These are phyloP conservation scores for Taurulus bubalis DNA, from an alignment of 2,113 vertebrate species.

Conservation along the genomic window DNA sequence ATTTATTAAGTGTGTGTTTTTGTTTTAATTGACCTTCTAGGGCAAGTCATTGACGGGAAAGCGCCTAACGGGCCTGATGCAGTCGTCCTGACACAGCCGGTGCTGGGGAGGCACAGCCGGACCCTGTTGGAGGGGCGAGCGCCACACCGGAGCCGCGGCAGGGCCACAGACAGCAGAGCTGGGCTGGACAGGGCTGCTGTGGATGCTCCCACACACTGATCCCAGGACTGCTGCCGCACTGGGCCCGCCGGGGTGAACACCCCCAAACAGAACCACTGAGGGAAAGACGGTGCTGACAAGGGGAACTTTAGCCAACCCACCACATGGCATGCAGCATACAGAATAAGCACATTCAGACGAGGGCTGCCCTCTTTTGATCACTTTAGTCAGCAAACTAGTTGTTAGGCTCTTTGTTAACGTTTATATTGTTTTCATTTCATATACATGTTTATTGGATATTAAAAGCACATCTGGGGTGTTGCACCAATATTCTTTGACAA, in stretches of 20 bases:
- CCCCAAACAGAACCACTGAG: constrained; percentile 31
- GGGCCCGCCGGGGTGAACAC: constrained; percentile 19
- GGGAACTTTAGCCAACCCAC: constrained; percentile 50
- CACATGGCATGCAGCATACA: constrained; percentile 63
- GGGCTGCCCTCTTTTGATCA: constrained; percentile 49
- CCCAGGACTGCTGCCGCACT: constrained; percentile 48
- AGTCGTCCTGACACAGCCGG: constrained; percentile 91
- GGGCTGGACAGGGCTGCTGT: constrained; percentile 41
- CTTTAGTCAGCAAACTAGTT: constrained; percentile 28
- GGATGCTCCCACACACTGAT: constrained; percentile 47
- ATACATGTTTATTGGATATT: constrained; percentile 26
- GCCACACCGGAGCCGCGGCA: constrained; percentile 5
- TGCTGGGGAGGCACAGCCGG: constrained; percentile 47
- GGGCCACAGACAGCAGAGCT: constrained; percentile 41
- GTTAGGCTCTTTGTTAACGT: constrained; percentile 22
- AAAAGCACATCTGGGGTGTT: constrained; percentile 44
- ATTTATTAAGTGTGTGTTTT: neutral
- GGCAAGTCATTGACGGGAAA: constrained; percentile 96
- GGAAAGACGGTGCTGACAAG: constrained; percentile 43
- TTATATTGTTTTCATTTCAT: constrained; percentile 55
- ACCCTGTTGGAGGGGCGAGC: constrained; percentile 36
- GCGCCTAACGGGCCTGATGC: constrained; percentile 96
- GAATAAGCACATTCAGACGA: constrained; percentile 69
- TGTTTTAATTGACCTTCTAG: constrained; percentile 76
- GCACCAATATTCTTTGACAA: constrained; percentile 22